Percentiles rank a stretch among this genome's conserved stretches.
These are phyloP conservation scores for Lochmaea capreae DNA, from an alignment of 2,888 invertebrate genomes.

Conservation along the genomic window DNA sequence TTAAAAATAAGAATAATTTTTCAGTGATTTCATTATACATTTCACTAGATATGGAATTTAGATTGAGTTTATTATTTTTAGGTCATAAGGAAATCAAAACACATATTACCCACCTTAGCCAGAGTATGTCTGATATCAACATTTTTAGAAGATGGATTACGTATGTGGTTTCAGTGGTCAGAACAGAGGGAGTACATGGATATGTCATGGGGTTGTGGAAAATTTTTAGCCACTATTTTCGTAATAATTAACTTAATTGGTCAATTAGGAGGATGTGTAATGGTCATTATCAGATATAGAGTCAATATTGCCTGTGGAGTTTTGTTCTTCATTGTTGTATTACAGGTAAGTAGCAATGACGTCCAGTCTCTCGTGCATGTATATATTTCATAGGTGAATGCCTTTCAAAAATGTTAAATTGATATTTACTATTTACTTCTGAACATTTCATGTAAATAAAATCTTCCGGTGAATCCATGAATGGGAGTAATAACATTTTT, in stretches of 20 bases:
- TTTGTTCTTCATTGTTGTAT: constrained; percentile 93
- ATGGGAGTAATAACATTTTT: background rate
- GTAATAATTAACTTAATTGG: constrained; percentile 95
- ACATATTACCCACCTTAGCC: constrained; percentile 94
- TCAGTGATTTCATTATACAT: too few relatives aligned
- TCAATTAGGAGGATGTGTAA: constrained; percentile 95
- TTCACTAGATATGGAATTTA: too few relatives aligned
- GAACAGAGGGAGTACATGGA: constrained; percentile 98
- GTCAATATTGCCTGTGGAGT: constrained; percentile 93
- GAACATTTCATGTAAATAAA: too few relatives aligned
- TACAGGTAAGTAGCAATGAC: constrained; percentile 78
- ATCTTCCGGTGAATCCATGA: background rate
- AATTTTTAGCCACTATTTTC: constrained; percentile 92
- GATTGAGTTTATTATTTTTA: constrained; percentile 62
- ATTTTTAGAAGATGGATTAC: constrained; percentile 97
- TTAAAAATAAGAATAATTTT: too few relatives aligned
- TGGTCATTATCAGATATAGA: constrained; percentile 93
- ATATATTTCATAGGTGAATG: background rate
- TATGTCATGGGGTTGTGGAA: constrained; percentile 96
- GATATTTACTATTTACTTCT: background rate
- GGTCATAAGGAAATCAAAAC: constrained; percentile 93
- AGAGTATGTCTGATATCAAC: constrained; percentile 97
- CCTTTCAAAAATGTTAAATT: too few relatives aligned
- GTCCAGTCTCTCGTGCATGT: background rate
- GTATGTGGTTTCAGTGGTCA: constrained; percentile 99